Evolutionary conservation across 2,797 vertebrate species (phyloP).

Genomic region (Lemur catta): DNA sequence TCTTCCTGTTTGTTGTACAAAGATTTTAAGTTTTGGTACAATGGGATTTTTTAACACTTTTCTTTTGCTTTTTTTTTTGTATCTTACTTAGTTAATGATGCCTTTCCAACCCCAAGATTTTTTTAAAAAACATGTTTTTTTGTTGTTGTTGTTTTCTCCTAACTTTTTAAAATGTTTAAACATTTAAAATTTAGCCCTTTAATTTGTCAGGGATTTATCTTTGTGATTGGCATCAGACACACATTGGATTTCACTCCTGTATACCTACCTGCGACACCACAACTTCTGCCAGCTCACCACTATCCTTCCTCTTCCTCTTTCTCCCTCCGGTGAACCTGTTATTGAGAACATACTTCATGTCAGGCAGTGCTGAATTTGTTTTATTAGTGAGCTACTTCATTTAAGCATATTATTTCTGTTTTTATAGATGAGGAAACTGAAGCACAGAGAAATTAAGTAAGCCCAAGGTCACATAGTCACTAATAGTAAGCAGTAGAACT

Average conservation of each 20-base stretch:
- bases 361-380: background rate
- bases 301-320: rapidly evolving
- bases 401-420: background rate
- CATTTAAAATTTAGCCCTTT: background rate
- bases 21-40: background rate
- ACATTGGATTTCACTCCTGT: background rate
- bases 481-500: background rate
- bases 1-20: background rate
- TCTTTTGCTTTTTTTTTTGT: background rate
- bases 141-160: background rate
- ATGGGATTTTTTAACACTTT: background rate
- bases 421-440: background rate
- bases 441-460: background rate
- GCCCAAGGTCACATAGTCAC: background rate
- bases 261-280: background rate
- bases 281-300: background rate
- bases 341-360: background rate
- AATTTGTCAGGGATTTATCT: background rate
- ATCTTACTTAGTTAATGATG: background rate
- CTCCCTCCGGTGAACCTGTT: background rate
- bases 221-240: background rate
- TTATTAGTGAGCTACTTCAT: background rate
- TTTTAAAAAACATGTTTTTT: background rate
- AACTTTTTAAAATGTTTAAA: background rate
- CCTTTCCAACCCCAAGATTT: background rate